Evolutionary conservation across 2,888 invertebrate genomes (phyloP).

Genomic region (Periphyllus acericola): DNA sequence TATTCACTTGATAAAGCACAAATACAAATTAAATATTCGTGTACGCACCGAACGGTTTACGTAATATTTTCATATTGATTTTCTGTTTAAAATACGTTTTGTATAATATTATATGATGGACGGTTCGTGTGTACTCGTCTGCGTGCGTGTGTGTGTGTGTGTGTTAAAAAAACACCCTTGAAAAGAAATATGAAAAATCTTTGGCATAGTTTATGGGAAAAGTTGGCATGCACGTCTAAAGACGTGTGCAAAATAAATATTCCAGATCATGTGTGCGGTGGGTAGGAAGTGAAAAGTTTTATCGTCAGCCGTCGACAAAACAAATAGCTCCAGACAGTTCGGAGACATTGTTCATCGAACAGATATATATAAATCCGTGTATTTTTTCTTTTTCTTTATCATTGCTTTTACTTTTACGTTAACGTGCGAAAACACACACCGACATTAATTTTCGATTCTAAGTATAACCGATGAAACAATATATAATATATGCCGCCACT

Average conservation of each 20-base stretch:
- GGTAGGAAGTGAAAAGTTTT: constrained; percentile 47
- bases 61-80: constrained; percentile 19
- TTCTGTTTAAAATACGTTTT: constrained; percentile 40
- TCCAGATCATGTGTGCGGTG: constrained; percentile 16
- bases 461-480: constrained; percentile 29
- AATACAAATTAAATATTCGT: no score
- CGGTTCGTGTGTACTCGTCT: background rate
- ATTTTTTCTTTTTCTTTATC: background rate
- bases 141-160: background rate
- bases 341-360: constrained; percentile 48
- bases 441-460: constrained; percentile 6
- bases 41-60: background rate
- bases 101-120: constrained; percentile 3
- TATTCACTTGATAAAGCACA: no score
- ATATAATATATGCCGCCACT: background rate
- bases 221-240: constrained; percentile 22
- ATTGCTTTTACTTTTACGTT: background rate
- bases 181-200: constrained; percentile 47
- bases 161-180: background rate
- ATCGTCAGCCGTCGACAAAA: constrained; percentile 51
- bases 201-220: constrained; percentile 52
- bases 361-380: constrained; percentile 7
- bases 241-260: constrained; percentile 57
- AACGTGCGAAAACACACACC: constrained; percentile 1
- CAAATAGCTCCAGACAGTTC: constrained; percentile 55